Evolutionary conservation across 2,797 vertebrate species (phyloP).

Genomic region (Antennarius maculatus): DNA sequence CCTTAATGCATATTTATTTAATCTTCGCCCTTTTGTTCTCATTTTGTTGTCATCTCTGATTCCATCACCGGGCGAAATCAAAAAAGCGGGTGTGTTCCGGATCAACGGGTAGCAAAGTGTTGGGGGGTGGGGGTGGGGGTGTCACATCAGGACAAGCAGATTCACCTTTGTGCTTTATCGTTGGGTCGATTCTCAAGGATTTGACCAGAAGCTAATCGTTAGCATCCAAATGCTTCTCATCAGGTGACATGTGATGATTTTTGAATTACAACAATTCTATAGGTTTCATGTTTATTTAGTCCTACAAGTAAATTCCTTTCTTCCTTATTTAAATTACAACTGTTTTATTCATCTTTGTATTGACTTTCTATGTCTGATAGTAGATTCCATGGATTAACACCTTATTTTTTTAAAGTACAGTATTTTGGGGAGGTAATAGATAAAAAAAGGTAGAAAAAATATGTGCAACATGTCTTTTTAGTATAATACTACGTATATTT

Average conservation of each 20-base stretch:
- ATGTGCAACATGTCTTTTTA: too few species aligned
- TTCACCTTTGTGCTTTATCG: not conserved
- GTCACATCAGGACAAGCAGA: too few species aligned
- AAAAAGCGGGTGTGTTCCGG: conserved; percentile 16
- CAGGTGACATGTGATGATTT: too few species aligned
- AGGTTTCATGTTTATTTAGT: not conserved
- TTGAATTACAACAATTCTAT: not conserved
- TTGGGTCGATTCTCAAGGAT: not conserved
- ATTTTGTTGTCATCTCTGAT: not conserved
- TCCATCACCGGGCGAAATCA: not conserved
- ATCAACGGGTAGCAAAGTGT: conserved; percentile 1
- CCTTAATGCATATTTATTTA: conserved; percentile 12
- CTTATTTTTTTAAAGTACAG: too few species aligned
- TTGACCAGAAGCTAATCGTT: not conserved
- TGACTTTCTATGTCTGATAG: too few species aligned
- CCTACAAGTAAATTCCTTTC: not conserved
- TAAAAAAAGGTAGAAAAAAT: too few species aligned
- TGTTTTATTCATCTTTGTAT: too few species aligned
- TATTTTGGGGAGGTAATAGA: too few species aligned
- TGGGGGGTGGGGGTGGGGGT: too few species aligned
- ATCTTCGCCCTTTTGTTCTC: not conserved
- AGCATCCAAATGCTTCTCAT: not conserved
- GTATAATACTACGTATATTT: too few species aligned
- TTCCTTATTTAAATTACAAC: too few species aligned
- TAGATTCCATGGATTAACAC: not conserved